Base-by-base conservation (phyloP, 2,797 vertebrate species). In the Sebastes vulpes region DNA sequence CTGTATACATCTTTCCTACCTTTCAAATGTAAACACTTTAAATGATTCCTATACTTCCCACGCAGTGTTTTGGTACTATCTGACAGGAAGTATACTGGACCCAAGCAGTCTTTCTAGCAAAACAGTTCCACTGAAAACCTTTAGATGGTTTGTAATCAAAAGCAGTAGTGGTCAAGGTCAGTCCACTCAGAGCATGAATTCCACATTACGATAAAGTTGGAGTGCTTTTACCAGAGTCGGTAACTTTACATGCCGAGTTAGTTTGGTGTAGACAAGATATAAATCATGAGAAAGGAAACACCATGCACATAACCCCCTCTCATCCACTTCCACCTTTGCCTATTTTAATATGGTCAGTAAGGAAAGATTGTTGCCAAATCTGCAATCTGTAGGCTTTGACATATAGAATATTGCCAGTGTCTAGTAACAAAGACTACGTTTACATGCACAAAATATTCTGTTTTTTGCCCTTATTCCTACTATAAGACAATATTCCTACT, bases 1-100 rank as follows among this genome's bases (percentile, higher is more conserved):
- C 63, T 76, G 79, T 75, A 18, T 75, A 78, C 11, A 65, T 10
- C 52, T 65, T 58, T 54, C 8, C 64, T 46, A 60, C 21, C 6
- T 69, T 52, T 59, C 25, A 63, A 61, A 76, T 69, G 32, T 87
- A 77, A 84, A 78, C 83, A 87, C 54, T 79, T 73, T 11, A 72
- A 80, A 82, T 38, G 25, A 10, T 42, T 84, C 46, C 4, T 59
- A 67, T 70, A 76, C 83, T 81, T 80, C 57, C 54, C 25, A 26
- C 18, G 18, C 64, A 6, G 38, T 68, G 65, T 81, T 77, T 18
- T 82, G 35, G 35, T 53, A 29, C 10, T 53, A 26, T 38, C 9
- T 65, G 42, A 66, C 67, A 65, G 68, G 48, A 81, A n/a, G 60
- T 83, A 84, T 78, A 56, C 58, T 56, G 42, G 6, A 72, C 57